Evolutionary conservation across 2,797 vertebrate genomes (phyloP).

Genomic region (Cirrhinus mrigala): DNA sequence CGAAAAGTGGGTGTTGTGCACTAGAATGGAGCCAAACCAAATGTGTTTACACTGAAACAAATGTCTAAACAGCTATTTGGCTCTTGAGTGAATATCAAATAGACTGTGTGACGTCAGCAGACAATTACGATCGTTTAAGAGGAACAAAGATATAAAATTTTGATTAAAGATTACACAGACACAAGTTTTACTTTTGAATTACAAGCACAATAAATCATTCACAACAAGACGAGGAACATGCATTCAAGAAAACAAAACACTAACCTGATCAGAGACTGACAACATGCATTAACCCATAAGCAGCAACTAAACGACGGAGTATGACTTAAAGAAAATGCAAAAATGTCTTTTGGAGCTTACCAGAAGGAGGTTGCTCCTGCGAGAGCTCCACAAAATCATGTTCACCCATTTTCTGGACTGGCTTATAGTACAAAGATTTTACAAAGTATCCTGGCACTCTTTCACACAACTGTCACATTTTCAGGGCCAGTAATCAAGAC

Average conservation of each 20-base stretch:
- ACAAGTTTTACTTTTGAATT: too few relatives aligned
- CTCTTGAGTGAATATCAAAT: neutral
- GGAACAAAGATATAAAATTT: neutral
- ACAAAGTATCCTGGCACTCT: constrained; percentile 1
- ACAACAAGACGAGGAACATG: neutral
- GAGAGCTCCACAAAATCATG: constrained; percentile 30
- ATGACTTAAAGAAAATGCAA: neutral
- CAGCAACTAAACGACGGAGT: neutral
- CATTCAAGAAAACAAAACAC: neutral
- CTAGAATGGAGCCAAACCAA: neutral
- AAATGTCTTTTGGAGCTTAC: constrained; percentile 28
- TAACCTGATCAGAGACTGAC: neutral
- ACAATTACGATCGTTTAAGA: neutral
- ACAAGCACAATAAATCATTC: neutral
- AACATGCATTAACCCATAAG: neutral
- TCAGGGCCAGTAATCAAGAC: constrained; percentile 15
- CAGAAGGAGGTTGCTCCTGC: constrained; percentile 38
- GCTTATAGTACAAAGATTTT: neutral
- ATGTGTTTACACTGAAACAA: neutral
- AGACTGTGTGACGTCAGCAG: neutral
- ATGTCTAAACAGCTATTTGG: neutral
- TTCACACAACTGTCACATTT: constrained; percentile 7
- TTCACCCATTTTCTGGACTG: constrained; percentile 32
- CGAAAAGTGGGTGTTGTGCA: neutral
- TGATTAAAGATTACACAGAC: neutral